phyloP scores from a whole-genome alignment of 2,797 vertebrate species.

The Sebastes kiyomatsui region DNA sequence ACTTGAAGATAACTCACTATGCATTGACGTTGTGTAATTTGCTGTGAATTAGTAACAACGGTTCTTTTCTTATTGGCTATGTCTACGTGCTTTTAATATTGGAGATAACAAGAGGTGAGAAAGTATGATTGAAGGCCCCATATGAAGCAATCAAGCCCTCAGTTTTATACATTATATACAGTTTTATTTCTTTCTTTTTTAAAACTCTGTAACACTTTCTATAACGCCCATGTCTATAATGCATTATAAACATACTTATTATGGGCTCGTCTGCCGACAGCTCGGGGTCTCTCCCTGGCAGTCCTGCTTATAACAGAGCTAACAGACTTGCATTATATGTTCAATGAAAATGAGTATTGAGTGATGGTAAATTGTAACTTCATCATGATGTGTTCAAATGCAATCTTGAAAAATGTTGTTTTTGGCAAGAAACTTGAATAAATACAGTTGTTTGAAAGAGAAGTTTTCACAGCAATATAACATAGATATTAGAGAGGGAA shows the following conservation, averaged over 20 bases:
- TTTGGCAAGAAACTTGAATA: too few relatives aligned
- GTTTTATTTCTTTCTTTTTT: background rate
- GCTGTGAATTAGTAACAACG: background rate
- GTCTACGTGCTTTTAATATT: background rate
- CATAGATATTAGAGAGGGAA: too few relatives aligned
- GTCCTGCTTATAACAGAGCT: too few relatives aligned
- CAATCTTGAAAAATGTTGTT: too few relatives aligned
- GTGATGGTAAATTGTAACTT: too few relatives aligned
- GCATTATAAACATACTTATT: background rate
- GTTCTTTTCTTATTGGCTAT: background rate
- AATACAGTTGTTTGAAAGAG: too few relatives aligned
- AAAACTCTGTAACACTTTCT: background rate
- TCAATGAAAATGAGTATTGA: too few relatives aligned
- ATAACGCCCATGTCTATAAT: background rate
- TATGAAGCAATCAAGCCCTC: background rate
- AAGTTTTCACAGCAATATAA: too few relatives aligned
- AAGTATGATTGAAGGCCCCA: background rate
- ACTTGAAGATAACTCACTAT: constrained; percentile 19
- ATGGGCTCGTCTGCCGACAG: too few relatives aligned
- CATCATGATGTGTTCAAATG: too few relatives aligned
- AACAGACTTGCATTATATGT: too few relatives aligned
- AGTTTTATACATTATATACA: background rate
- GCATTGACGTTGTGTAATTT: background rate
- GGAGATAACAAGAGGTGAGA: background rate
- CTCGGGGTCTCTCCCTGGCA: too few relatives aligned